Conservation (phyloP, 2,797 vertebrate genomes). For the Tokudaia tokunoshimensis region DNA sequence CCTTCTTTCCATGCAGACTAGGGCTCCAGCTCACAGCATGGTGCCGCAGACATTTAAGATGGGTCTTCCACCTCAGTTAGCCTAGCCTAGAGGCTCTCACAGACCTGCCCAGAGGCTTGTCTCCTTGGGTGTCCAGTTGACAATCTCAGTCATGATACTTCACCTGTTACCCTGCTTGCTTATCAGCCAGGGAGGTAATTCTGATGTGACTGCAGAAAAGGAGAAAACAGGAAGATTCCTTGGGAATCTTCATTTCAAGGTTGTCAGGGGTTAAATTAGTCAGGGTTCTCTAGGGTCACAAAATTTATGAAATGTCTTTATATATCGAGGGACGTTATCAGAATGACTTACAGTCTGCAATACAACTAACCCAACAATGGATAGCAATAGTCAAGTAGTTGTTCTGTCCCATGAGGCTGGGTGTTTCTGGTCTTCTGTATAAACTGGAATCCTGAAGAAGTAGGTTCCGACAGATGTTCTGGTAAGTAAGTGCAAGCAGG, state of each 20-base stretch:
- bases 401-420: too few species aligned
- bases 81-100: background rate
- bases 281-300: too few species aligned
- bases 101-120: background rate
- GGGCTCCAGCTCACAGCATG: background rate
- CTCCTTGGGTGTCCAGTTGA: background rate
- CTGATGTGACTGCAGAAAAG: accelerated
- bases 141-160: background rate
- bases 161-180: background rate
- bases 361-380: too few species aligned
- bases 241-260: background rate
- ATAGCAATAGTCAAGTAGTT: too few species aligned
- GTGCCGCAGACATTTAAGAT: background rate
- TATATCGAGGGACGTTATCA: too few species aligned
- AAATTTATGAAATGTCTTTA: too few species aligned
- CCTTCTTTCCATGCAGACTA: background rate
- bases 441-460: too few species aligned
- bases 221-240: background rate
- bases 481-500: too few species aligned
- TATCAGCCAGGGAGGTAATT: background rate
- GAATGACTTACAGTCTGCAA: too few species aligned
- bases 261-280: background rate
- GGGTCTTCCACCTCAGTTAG: background rate
- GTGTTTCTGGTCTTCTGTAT: too few species aligned
- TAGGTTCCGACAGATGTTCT: too few species aligned